Conservation (phyloP, 2,888 invertebrate species). For the Cryptops parisi region DNA sequence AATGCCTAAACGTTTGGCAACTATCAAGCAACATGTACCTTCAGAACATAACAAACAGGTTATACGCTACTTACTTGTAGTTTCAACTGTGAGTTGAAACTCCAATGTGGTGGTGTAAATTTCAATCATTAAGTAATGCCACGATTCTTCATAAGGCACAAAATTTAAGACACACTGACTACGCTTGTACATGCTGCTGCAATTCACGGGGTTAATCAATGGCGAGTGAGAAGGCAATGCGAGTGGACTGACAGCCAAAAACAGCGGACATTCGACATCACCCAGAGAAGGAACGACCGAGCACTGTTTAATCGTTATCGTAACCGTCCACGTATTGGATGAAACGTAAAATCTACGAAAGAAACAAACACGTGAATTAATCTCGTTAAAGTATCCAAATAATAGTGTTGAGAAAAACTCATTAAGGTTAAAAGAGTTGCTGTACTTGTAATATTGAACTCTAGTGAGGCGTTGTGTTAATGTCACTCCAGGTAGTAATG, state of each 20-base stretch:
- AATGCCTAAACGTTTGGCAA: too few relatives aligned
- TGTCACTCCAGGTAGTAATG: slow-evolving; percentile 23
- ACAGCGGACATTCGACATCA: slow-evolving; percentile 19
- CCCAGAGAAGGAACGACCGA: slow-evolving; percentile 9
- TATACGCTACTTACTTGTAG: slow-evolving; percentile 10
- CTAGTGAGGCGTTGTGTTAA: slow-evolving; percentile 20
- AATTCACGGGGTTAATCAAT: slow-evolving; percentile 10
- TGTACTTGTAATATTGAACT: slow-evolving; percentile 22
- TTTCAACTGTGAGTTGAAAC: slow-evolving; percentile 18
- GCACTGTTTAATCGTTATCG: slow-evolving; percentile 20
- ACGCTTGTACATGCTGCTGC: slow-evolving; percentile 20
- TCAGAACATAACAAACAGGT: too few relatives aligned
- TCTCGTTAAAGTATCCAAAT: neutral
- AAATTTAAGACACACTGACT: slow-evolving; percentile 22
- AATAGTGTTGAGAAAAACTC: too few relatives aligned
- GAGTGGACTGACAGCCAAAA: slow-evolving; percentile 18
- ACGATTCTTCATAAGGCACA: slow-evolving; percentile 23
- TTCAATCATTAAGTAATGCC: slow-evolving; percentile 21
- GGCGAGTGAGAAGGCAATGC: slow-evolving; percentile 16
- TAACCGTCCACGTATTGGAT: slow-evolving; percentile 22
- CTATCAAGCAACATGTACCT: too few relatives aligned
- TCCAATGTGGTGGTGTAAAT: slow-evolving; percentile 12
- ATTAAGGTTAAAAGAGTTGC: too few relatives aligned
- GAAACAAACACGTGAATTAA: neutral
- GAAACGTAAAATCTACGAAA: slow-evolving; percentile 24